phyloP scores from a whole-genome alignment of 2,113 vertebrate genomes.

The Cheilinus undulatus region DNA sequence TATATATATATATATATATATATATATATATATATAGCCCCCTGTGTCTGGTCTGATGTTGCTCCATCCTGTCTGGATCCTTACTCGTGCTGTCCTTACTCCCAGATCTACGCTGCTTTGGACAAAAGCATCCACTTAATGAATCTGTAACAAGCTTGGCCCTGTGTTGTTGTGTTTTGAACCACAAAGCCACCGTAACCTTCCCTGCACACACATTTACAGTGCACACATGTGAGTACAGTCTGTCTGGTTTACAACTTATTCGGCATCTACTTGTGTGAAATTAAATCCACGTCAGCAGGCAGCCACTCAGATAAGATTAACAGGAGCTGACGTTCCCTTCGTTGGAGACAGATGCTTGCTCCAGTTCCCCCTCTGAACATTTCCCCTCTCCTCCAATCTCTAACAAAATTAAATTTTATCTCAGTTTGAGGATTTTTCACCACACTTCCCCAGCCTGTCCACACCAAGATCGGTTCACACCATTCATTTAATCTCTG shows the following conservation, averaged over 20 bases:
- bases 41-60: too few species aligned
- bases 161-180: neutral
- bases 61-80: too few species aligned
- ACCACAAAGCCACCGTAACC: neutral
- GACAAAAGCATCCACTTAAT: too few species aligned
- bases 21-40: too few species aligned
- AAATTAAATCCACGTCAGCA: constrained; percentile 79
- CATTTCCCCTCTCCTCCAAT: constrained; percentile 45
- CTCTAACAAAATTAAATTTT: constrained; percentile 60
- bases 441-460: constrained; percentile 29
- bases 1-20: too few species aligned
- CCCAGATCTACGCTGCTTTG: too few species aligned
- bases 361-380: constrained; percentile 64
- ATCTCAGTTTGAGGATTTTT: constrained; percentile 53
- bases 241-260: constrained; percentile 43
- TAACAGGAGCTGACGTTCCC: constrained; percentile 80
- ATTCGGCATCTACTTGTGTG: constrained; percentile 57
- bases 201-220: constrained; percentile 3
- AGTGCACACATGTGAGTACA: constrained; percentile 21
- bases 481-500: constrained; percentile 61
- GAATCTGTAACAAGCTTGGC: too few species aligned
- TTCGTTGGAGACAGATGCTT: constrained; percentile 78
- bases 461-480: constrained; percentile 49
- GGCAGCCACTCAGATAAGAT: constrained; percentile 79
- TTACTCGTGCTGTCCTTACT: too few species aligned